Evolutionary conservation across 2,797 vertebrate species (phyloP).

Genomic region (Eupleurogrammus muticus): DNA sequence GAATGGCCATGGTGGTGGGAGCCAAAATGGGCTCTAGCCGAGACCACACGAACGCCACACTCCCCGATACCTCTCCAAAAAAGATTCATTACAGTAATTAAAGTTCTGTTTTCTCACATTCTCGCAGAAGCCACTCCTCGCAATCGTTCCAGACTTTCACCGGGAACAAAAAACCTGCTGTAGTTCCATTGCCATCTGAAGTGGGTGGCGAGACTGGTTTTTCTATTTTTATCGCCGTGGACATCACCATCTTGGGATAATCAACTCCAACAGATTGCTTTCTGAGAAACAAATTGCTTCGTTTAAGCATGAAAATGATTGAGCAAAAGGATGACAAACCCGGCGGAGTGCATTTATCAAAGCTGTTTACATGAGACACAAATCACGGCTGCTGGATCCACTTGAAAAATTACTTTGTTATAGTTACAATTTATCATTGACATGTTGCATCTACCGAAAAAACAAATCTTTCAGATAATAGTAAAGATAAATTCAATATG

Average conservation of each 20-base stretch:
- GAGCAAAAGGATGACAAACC: constrained; percentile 83
- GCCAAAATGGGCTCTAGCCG: constrained; percentile 71
- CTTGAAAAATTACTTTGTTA: constrained; percentile 77
- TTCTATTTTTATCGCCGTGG: constrained; percentile 82
- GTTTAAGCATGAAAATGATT: constrained; percentile 87
- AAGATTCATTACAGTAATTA: constrained; percentile 88
- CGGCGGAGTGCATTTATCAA: constrained; percentile 84
- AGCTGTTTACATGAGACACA: constrained; percentile 80
- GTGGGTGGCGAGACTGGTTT: constrained; percentile 65
- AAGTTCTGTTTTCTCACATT: constrained; percentile 74
- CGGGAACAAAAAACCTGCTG: constrained; percentile 53
- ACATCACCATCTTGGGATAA: constrained; percentile 85
- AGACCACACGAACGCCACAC: constrained; percentile 78
- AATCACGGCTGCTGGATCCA: constrained; percentile 72
- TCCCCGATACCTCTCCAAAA: constrained; percentile 78
- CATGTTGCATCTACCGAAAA: constrained; percentile 69
- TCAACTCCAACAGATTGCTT: constrained; percentile 84
- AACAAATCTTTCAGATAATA: constrained; percentile 70
- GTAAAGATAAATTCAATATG: constrained; percentile 63
- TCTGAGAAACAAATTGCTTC: constrained; percentile 85
- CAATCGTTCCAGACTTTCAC: constrained; percentile 53
- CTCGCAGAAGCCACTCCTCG: constrained; percentile 57
- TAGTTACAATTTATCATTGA: constrained; percentile 77
- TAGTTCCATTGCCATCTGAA: constrained; percentile 47
- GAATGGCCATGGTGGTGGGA: constrained; percentile 65